Conservation (phyloP, 2,888 invertebrate genomes). For the Synergus japonicus region DNA sequence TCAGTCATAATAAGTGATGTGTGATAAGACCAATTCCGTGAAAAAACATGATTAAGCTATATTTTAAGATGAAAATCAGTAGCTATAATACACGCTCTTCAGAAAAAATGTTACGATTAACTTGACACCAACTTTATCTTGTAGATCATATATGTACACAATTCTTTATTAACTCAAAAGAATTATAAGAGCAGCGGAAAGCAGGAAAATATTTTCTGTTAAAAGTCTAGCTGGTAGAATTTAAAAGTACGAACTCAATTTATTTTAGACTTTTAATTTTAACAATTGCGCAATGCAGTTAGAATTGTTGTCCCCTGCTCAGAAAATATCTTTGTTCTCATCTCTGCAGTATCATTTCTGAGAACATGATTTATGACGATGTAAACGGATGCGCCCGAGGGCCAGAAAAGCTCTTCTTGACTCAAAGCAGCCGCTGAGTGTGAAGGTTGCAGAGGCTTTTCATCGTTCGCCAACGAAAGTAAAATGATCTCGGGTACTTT, state of each 20-base stretch:
- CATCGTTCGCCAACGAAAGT: constrained; percentile 1
- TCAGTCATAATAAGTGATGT: background rate
- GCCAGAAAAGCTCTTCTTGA: constrained; percentile 30
- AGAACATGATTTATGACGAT: constrained; percentile 21
- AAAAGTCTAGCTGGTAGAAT: too few relatives aligned
- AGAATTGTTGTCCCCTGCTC: constrained; percentile 6
- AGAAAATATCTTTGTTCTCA: background rate
- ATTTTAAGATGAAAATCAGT: background rate
- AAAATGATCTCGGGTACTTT: constrained; percentile 7
- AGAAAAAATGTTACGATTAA: background rate
- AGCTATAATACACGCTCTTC: too few relatives aligned
- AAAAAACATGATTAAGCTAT: background rate
- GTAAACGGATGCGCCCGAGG: constrained; percentile 28
- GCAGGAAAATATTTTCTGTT: background rate
- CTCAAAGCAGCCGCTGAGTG: constrained; percentile 11
- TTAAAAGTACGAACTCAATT: background rate
- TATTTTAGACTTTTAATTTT: background rate
- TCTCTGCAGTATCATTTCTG: constrained; percentile 7
- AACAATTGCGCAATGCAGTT: constrained; percentile 6
- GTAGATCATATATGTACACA: background rate
- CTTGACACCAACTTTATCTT: background rate
- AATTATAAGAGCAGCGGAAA: background rate
- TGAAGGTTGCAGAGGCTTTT: constrained; percentile 3
- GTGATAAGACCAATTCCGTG: background rate
- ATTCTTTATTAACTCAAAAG: background rate